phyloP scores from a whole-genome alignment of 2,797 vertebrate genomes.

The Alfaro cultratus region DNA sequence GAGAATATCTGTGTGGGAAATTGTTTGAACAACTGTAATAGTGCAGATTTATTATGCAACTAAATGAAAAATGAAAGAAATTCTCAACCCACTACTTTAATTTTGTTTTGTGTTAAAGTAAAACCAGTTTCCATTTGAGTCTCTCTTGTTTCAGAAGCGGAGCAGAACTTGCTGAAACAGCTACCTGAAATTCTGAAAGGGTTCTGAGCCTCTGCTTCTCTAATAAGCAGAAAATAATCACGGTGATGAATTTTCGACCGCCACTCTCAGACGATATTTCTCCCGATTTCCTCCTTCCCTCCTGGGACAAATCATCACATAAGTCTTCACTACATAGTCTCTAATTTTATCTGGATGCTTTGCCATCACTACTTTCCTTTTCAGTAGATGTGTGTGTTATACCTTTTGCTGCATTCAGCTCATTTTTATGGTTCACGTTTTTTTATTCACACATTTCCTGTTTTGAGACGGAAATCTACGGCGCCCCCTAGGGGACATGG shows the following conservation, averaged over 20 bases:
- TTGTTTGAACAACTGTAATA: background rate
- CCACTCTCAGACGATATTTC: background rate
- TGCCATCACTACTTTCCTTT: background rate
- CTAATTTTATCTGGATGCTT: background rate
- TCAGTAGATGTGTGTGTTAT: background rate
- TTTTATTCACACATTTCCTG: background rate
- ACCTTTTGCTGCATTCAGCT: background rate
- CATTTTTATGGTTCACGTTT: background rate
- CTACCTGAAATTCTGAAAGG: too few species aligned
- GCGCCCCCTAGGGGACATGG: too few species aligned
- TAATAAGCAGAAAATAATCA: background rate
- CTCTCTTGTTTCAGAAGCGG: background rate
- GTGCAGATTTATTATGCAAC: background rate
- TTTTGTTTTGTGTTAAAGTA: background rate
- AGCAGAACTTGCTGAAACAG: background rate
- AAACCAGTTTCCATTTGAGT: too few species aligned
- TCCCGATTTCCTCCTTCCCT: background rate
- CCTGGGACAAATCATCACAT: background rate
- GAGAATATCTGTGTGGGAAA: background rate
- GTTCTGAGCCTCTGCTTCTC: background rate
- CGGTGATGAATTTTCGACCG: background rate
- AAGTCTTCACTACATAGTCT: background rate
- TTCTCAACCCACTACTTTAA: background rate
- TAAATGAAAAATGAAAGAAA: background rate
- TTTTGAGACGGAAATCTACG: too few species aligned